phyloP scores from a whole-genome alignment of 2,797 vertebrate species.

The Balearica regulorum region DNA sequence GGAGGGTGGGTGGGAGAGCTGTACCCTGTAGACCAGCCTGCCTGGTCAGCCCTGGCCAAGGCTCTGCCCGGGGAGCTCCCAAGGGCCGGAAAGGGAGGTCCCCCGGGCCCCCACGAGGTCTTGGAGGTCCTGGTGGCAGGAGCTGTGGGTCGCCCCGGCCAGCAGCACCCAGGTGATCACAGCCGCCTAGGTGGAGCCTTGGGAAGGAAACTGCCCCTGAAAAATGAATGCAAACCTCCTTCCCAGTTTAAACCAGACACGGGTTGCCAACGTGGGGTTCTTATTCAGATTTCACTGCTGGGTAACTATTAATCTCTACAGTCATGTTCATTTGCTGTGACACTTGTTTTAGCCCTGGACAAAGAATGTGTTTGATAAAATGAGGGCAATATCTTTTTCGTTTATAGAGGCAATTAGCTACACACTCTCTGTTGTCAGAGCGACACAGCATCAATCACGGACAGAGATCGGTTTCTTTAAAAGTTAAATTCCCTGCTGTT shows the following conservation, averaged over 20 bases:
- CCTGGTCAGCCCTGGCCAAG: background rate
- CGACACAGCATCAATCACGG: slow-evolving; percentile 51
- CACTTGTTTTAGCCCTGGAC: slow-evolving; percentile 45
- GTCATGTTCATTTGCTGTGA: slow-evolving; percentile 53
- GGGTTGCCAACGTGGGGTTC: background rate
- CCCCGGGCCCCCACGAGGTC: background rate
- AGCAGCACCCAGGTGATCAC: rapidly evolving
- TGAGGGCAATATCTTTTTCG: slow-evolving; percentile 57
- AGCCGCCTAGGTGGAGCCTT: background rate
- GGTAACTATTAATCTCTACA: slow-evolving; percentile 53
- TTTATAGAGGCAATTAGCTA: slow-evolving; percentile 66
- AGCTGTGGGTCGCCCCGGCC: background rate
- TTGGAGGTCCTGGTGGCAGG: background rate
- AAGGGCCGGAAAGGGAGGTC: background rate
- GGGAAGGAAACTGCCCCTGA: background rate
- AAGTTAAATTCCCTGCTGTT: slow-evolving; percentile 57
- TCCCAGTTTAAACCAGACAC: background rate
- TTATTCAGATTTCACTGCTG: slow-evolving; percentile 37
- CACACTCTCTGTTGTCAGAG: slow-evolving; percentile 55
- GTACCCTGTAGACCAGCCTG: background rate
- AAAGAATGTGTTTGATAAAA: slow-evolving; percentile 64
- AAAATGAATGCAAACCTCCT: background rate
- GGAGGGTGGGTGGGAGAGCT: background rate
- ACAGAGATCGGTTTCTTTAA: slow-evolving; percentile 36
- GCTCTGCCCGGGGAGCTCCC: background rate